Percentiles rank a stretch among this genome's conserved stretches.
Evolutionary conservation across 2,888 invertebrate species (phyloP).

Genomic region (Volucella zonaria): DNA sequence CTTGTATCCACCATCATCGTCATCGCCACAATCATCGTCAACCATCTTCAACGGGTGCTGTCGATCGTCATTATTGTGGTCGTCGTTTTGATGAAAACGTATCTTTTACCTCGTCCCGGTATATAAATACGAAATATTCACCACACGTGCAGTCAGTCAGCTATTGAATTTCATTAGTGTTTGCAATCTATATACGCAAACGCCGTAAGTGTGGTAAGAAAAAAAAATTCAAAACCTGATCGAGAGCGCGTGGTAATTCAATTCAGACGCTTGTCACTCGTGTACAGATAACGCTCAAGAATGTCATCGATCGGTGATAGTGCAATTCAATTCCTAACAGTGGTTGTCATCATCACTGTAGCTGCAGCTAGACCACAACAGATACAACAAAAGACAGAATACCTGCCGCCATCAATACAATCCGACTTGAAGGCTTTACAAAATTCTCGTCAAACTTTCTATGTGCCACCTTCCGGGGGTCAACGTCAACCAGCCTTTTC

Average conservation of each 20-base stretch:
- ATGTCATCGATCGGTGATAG: slow-evolving; percentile 62
- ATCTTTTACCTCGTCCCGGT: slow-evolving; percentile 34
- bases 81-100: slow-evolving; percentile 36
- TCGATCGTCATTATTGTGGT: no score
- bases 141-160: slow-evolving; percentile 70
- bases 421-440: background rate
- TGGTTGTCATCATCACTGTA: slow-evolving; percentile 24
- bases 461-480: slow-evolving; percentile 29
- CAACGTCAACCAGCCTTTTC: slow-evolving; percentile 23
- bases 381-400: slow-evolving; percentile 13
- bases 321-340: slow-evolving; percentile 48
- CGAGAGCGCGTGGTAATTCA: slow-evolving; percentile 34
- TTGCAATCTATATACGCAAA: slow-evolving; percentile 44
- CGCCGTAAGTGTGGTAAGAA: slow-evolving; percentile 19
- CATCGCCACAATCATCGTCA: background rate
- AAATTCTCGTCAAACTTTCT: slow-evolving; percentile 57
- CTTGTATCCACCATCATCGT: background rate
- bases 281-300: slow-evolving; percentile 24
- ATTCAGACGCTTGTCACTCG: slow-evolving; percentile 24
- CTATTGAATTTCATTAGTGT: slow-evolving; percentile 73
- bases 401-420: slow-evolving; percentile 45
- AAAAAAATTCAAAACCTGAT: slow-evolving; percentile 12
- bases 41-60: no score
- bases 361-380: slow-evolving; percentile 57
- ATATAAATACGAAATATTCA: slow-evolving; percentile 70